Base-by-base conservation (phyloP, 2,888 invertebrate genomes). In the Euplagia quadripunctaria region DNA sequence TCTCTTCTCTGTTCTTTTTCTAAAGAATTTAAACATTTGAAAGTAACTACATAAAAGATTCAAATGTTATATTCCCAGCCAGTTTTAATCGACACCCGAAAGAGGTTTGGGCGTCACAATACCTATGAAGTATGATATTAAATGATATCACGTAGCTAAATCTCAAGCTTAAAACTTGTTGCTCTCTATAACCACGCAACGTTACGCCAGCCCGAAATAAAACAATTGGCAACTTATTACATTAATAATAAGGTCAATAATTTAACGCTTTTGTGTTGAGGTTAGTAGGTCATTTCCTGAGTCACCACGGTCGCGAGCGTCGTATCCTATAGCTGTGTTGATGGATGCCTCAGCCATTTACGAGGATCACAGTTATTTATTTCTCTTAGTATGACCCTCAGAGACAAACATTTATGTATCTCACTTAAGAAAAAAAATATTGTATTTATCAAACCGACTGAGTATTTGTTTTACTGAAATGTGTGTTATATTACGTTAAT, bases 221-320 rank as follows among this genome's bases (percentile, higher is more conserved):
- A 31, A 14, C 14, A 61, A 61, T 61, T 31, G 14, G 31, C 14
- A 58, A 31, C 12, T 31, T 61, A 31, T 31, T 31, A 5, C 31
- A 31, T 14, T 61, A 61, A 61, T 61, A 61, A 61, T 61, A 61
- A 61, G 61, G 61, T 61, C 61, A 61, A 31, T 31, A 61, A 61
- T 61, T 61, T 31, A 61, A 61, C 61, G 61, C 6, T 14, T 14
- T 31, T 31, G 31, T 12, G 61, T 31, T 61, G 61, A 61, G 61
- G 61, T 61, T 61, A 61, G 61, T 61, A 61, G 61, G 61, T 61
- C 61, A 61, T 61, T 61, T 31, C 31, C 31, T 61, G 31, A 61
- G 20, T 61, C 14, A 61, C 31, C 61, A 61, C 20, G 61, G 61
- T 58, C n/a, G 7, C 31, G 31, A 61, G 61, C 31, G 14, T 61